Evolutionary conservation across 2,113 vertebrate species (phyloP).

Genomic region (Festucalex cinctus): DNA sequence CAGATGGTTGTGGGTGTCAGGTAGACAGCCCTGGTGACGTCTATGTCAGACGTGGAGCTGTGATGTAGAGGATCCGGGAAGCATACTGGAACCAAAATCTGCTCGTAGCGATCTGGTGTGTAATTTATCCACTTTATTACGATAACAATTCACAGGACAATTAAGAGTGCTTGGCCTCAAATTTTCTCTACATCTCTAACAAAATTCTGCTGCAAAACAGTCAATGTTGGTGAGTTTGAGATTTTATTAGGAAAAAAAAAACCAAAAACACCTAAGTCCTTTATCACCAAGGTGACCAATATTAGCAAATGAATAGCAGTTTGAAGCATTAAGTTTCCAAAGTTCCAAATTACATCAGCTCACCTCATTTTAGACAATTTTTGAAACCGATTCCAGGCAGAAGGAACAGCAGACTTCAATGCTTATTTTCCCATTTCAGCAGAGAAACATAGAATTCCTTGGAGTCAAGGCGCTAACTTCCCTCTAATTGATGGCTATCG

Average conservation of each 20-base stretch:
- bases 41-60: conserved; percentile 48
- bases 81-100: conserved; percentile 26
- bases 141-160: not conserved
- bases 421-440: not conserved
- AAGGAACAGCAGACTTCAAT: conserved; percentile 5
- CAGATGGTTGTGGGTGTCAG: conserved; percentile 63
- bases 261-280: too few species aligned
- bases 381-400: conserved; percentile 8
- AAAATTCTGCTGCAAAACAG: not conserved
- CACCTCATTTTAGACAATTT: not conserved
- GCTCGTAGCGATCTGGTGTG: conserved; percentile 6
- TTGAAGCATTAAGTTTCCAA: not conserved
- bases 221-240: not conserved
- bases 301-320: not conserved
- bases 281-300: not conserved
- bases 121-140: conserved; percentile 7
- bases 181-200: not conserved
- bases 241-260: not conserved
- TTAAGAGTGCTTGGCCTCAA: conserved; percentile 55
- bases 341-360: not conserved
- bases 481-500: conserved; percentile 11
- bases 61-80: conserved; percentile 22
- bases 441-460: conserved; percentile 1
- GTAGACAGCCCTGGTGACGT: conserved; percentile 48
- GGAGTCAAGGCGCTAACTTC: conserved; percentile 4